A percentile compares a stretch with the other conserved stretches of the same genome.
phyloP scores from a whole-genome alignment of 2,888 invertebrate genomes.

The Aspidapion aeneum region DNA sequence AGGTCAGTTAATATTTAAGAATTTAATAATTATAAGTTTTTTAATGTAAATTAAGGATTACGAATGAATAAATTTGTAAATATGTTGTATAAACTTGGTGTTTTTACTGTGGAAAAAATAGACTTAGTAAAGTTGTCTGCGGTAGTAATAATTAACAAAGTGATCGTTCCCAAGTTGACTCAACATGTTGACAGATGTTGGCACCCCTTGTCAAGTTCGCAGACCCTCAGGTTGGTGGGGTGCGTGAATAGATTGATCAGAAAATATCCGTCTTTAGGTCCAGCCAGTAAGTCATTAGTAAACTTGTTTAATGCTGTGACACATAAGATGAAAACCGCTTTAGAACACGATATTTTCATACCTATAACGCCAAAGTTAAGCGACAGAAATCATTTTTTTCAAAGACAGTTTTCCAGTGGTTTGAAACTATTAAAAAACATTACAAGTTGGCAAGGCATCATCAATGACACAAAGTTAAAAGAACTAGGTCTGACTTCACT shows the following conservation, averaged over 20 bases:
- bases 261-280: slow-evolving; percentile 63
- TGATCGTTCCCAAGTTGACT: slow-evolving; percentile 83
- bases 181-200: slow-evolving; percentile 66
- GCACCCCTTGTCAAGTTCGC: slow-evolving; percentile 90
- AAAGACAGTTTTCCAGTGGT: slow-evolving; percentile 79
- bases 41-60: too few species aligned
- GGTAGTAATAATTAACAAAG: slow-evolving; percentile 82
- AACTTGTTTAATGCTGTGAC: slow-evolving; percentile 68
- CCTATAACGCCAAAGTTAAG: slow-evolving; percentile 80
- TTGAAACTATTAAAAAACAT: slow-evolving; percentile 77
- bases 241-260: slow-evolving; percentile 65
- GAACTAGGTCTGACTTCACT: slow-evolving; percentile 73
- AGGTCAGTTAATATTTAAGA: slow-evolving; percentile 20
- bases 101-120: too few species aligned
- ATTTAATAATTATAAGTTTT: too few species aligned
- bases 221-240: slow-evolving; percentile 78
- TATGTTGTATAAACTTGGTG: not conserved
- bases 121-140: too few species aligned
- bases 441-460: slow-evolving; percentile 74
- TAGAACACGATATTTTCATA: slow-evolving; percentile 91
- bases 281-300: slow-evolving; percentile 59
- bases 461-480: slow-evolving; percentile 67
- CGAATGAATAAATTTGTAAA: not conserved
- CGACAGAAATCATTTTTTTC: slow-evolving; percentile 70
- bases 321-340: slow-evolving; percentile 68